Evolutionary conservation across 2,888 invertebrate species (phyloP).

Genomic region (Ormyrus thymus): DNA sequence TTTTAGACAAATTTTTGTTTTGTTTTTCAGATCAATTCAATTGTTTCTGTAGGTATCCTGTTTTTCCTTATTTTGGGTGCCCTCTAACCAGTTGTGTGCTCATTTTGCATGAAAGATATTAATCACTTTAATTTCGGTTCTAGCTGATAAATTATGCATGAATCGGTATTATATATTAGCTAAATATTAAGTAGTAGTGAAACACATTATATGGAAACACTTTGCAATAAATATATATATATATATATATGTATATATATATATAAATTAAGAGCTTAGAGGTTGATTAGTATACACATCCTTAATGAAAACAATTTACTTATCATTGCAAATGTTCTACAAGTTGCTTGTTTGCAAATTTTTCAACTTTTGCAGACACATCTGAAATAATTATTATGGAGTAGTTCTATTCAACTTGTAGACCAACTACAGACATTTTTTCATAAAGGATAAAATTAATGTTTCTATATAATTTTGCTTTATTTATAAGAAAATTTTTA

Average conservation of each 20-base stretch:
- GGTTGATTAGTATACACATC: too few species aligned
- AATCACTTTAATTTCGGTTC: constrained; percentile 39
- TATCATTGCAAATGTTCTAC: too few species aligned
- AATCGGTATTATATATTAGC: constrained; percentile 29
- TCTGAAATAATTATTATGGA: too few species aligned
- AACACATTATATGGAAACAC: constrained; percentile 10
- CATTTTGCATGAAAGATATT: constrained; percentile 60
- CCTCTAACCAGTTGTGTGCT: constrained; percentile 60
- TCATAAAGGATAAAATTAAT: too few species aligned
- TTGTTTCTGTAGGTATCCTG: constrained; percentile 72
- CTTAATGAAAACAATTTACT: too few species aligned
- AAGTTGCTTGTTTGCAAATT: too few species aligned
- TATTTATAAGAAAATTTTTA: neutral
- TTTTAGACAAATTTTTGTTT: constrained; percentile 65
- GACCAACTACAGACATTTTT: too few species aligned
- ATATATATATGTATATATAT: constrained; percentile 10
- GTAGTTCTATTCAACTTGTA: too few species aligned
- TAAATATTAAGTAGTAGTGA: constrained; percentile 29
- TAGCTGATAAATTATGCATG: constrained; percentile 42
- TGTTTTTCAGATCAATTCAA: constrained; percentile 73
- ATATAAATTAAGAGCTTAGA: neutral
- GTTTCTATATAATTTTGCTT: too few species aligned
- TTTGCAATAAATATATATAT: constrained; percentile 9
- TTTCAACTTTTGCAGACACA: too few species aligned
- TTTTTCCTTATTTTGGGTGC: constrained; percentile 58